Percentiles rank a stretch among this genome's conserved stretches.
phyloP scores from a whole-genome alignment of 2,113 vertebrate genomes.

The Nannospalax galili region DNA sequence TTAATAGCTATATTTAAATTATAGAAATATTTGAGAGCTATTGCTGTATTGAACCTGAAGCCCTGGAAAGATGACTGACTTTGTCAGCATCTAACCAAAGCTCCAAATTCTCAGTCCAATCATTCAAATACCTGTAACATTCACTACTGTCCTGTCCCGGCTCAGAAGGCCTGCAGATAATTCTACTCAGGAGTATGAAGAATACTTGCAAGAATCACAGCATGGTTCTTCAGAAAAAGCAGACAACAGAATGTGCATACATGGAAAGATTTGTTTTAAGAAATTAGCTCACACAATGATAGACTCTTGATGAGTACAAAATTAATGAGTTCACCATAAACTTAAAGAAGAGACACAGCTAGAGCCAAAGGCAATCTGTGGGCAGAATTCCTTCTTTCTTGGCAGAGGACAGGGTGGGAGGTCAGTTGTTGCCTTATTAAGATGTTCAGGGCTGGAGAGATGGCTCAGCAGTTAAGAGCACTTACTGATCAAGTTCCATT shows the following conservation, averaged over 20 bases:
- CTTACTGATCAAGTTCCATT: accelerated
- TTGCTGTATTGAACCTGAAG: constrained; percentile 42
- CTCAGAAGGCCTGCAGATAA: background rate
- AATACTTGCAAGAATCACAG: background rate
- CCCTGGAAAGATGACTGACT: constrained; percentile 24
- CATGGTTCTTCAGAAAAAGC: background rate
- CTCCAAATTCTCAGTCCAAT: constrained; percentile 36
- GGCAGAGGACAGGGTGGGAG: background rate
- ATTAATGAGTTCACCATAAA: background rate
- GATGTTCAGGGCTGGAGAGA: background rate
- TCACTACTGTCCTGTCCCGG: background rate
- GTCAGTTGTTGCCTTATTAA: background rate
- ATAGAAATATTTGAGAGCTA: constrained; percentile 40
- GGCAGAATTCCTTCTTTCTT: background rate
- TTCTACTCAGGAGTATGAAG: background rate
- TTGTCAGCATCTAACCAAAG: constrained; percentile 8
- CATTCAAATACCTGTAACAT: background rate
- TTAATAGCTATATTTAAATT: constrained; percentile 69
- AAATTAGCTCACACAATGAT: background rate
- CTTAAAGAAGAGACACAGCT: background rate
- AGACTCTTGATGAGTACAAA: background rate
- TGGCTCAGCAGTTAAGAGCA: background rate
- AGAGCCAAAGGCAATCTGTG: background rate
- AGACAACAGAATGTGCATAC: background rate
- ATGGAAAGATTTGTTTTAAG: background rate